phyloP scores from a whole-genome alignment of 2,888 invertebrate species.

The Sminthurides aquaticus region DNA sequence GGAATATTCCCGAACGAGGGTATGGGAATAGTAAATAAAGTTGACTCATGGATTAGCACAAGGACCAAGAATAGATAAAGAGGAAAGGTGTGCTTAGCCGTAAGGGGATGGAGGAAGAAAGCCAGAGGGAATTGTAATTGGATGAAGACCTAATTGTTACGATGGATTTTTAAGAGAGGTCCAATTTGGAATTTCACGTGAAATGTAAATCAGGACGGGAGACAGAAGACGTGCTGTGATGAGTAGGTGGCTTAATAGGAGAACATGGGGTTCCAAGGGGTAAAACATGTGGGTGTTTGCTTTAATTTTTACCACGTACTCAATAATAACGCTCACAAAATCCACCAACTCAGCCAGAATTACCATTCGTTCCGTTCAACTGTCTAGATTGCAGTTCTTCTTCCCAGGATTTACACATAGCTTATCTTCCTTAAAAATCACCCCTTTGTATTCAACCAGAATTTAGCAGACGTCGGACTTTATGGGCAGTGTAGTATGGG shows the following conservation, averaged over 20 bases:
- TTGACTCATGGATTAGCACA: too few species aligned
- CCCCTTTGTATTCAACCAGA: not conserved
- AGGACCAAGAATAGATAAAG: too few species aligned
- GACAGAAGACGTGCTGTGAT: not conserved
- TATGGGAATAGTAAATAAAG: too few species aligned
- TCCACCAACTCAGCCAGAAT: not conserved
- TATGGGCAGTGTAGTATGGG: too few species aligned
- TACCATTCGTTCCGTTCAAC: not conserved
- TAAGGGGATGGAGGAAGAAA: too few species aligned
- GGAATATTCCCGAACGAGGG: too few species aligned
- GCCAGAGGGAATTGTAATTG: too few species aligned
- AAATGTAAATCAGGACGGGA: not conserved
- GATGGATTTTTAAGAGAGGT: not conserved
- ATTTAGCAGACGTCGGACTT: too few species aligned
- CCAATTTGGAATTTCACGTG: not conserved
- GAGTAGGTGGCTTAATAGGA: not conserved
- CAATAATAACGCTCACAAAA: not conserved
- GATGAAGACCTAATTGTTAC: not conserved
- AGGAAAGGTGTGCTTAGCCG: too few species aligned
- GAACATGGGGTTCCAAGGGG: not conserved
- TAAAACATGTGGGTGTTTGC: not conserved
- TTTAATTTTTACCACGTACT: not conserved
- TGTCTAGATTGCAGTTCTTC: not conserved
- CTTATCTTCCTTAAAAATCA: not conserved
- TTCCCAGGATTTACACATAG: not conserved